phyloP scores from a whole-genome alignment of 1,140 invertebrate genomes.

The Gerris buenoi region DNA sequence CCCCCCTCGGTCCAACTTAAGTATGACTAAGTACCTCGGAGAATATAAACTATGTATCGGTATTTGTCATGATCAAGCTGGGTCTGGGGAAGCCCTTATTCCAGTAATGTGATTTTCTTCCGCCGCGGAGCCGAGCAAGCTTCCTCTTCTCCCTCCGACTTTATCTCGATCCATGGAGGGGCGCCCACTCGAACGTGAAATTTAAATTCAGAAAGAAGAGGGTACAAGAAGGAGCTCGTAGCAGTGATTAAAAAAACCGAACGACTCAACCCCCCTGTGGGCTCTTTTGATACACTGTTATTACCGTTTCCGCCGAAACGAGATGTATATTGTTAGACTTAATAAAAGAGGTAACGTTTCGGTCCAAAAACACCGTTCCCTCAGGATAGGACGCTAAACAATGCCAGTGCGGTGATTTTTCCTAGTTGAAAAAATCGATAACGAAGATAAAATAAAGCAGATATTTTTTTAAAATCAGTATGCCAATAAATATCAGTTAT shows the following conservation, averaged over 20 bases:
- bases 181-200: not conserved
- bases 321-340: not conserved
- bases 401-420: too few species aligned
- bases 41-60: conserved; percentile 5
- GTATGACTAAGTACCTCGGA: conserved; percentile 4
- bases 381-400: too few species aligned
- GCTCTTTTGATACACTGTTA: not conserved
- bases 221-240: not conserved
- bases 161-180: not conserved
- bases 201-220: conserved; percentile 1
- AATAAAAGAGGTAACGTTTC: too few species aligned
- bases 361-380: too few species aligned
- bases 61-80: conserved; percentile 3
- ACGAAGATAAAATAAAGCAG: too few species aligned
- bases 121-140: too few species aligned
- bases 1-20: not conserved
- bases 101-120: conserved; percentile 2
- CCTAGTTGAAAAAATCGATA: too few species aligned
- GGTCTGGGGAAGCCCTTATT: not conserved
- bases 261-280: too few species aligned
- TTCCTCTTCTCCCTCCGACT: not conserved
- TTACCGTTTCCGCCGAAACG: not conserved
- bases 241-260: not conserved
- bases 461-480: too few species aligned
- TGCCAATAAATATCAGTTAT: too few species aligned